Evolutionary conservation across 1,140 invertebrate genomes (phyloP).

Genomic region (Pararge aegeria): DNA sequence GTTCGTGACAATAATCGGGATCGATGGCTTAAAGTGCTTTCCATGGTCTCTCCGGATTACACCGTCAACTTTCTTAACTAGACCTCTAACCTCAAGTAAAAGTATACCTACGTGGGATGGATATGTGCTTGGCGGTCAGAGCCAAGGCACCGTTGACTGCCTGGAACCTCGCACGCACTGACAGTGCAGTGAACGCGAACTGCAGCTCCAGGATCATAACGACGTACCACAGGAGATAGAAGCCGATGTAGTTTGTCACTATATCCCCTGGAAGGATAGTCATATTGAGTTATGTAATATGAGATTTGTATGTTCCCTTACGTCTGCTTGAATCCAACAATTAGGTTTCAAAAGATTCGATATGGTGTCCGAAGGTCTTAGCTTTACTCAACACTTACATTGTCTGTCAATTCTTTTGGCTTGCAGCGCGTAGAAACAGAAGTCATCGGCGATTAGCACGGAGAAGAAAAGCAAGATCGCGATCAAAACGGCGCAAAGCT

Average conservation of each 20-base stretch:
- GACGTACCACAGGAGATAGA: slow-evolving; percentile 72
- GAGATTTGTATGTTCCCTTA: too few relatives aligned
- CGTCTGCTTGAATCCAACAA: too few relatives aligned
- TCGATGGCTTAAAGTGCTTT: too few relatives aligned
- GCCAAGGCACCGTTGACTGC: slow-evolving; percentile 67
- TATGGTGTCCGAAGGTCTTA: too few relatives aligned
- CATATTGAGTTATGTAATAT: neutral
- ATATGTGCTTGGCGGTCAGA: slow-evolving; percentile 56
- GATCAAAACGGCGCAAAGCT: slow-evolving; percentile 58
- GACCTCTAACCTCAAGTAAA: neutral
- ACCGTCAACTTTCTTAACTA: neutral
- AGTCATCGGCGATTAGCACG: slow-evolving; percentile 66
- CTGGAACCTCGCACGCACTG: slow-evolving; percentile 60
- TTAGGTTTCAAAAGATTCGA: too few relatives aligned
- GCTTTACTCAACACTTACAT: slow-evolving; percentile 51
- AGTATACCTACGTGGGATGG: slow-evolving; percentile 46
- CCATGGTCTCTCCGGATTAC: too few relatives aligned
- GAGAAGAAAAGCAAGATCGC: slow-evolving; percentile 66
- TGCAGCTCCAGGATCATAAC: slow-evolving; percentile 74
- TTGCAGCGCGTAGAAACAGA: slow-evolving; percentile 67
- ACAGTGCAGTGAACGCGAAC: slow-evolving; percentile 74
- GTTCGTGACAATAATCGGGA: too few relatives aligned
- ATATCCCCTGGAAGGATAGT: slow-evolving; percentile 56
- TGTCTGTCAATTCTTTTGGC: slow-evolving; percentile 57
- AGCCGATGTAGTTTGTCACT: slow-evolving; percentile 67